Evolutionary conservation across 2,888 invertebrate species (phyloP).

Genomic region (Dynastes tityus): DNA sequence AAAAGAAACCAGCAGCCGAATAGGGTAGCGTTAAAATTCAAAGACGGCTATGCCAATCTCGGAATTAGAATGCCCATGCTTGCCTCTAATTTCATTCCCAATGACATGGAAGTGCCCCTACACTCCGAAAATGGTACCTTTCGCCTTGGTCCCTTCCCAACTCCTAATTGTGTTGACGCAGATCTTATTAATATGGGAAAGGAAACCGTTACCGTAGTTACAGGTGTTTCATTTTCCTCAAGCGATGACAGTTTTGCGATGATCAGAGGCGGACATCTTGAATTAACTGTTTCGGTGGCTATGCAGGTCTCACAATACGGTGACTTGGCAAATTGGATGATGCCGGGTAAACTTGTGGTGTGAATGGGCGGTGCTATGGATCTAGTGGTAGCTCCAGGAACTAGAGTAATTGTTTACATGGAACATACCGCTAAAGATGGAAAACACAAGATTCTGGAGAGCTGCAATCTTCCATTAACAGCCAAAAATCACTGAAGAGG

Average conservation of each 20-base stretch:
- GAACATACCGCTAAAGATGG: slow-evolving; percentile 95
- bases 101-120: slow-evolving; percentile 87
- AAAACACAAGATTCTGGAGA: slow-evolving; percentile 91
- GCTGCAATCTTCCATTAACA: slow-evolving; percentile 92
- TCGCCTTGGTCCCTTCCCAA: slow-evolving; percentile 95
- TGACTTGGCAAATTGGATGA: slow-evolving; percentile 99
- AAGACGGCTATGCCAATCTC: slow-evolving; percentile 89
- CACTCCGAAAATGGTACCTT: slow-evolving; percentile 99
- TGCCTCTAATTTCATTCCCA: slow-evolving; percentile 94
- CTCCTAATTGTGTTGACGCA: slow-evolving; percentile 86
- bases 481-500: slow-evolving; percentile 98
- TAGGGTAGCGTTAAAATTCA: slow-evolving; percentile 96
- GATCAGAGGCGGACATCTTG: slow-evolving; percentile 97
- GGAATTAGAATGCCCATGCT: slow-evolving; percentile 98
- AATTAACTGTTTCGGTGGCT: slow-evolving; percentile 96
- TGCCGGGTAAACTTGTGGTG: slow-evolving; percentile 98
- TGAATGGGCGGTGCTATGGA: slow-evolving; percentile 99
- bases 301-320: slow-evolving; percentile 98
- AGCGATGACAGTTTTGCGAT: slow-evolving; percentile 99
- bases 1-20: slow-evolving; percentile 77
- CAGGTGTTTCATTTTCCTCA: slow-evolving; percentile 91
- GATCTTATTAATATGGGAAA: slow-evolving; percentile 99
- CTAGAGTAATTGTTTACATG: slow-evolving; percentile 98
- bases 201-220: slow-evolving; percentile 94
- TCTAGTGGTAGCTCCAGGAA: slow-evolving; percentile 90